phyloP scores from a whole-genome alignment of 2,113 vertebrate genomes.

The Nesoenas mayeri region DNA sequence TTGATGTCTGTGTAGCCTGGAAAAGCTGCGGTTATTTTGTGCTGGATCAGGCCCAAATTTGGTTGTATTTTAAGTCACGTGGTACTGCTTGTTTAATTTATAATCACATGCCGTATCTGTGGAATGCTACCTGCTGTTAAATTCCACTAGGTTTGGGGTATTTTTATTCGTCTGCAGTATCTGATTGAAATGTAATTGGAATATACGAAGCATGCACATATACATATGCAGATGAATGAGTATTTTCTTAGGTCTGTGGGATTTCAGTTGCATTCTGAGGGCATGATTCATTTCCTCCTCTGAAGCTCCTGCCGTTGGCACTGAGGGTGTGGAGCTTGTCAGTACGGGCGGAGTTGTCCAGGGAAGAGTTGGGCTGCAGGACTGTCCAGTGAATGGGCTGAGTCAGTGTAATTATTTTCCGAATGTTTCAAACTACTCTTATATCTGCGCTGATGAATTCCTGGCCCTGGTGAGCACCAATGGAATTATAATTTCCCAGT shows the following conservation, averaged over 20 bases:
- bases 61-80: neutral
- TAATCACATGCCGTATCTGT: neutral
- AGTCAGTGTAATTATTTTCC: neutral
- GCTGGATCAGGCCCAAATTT: neutral
- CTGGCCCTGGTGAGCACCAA: neutral
- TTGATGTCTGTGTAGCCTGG: neutral
- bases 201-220: neutral
- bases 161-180: neutral
- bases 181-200: neutral
- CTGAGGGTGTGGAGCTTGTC: conserved; percentile 11
- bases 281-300: conserved; percentile 45
- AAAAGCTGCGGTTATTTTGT: conserved; percentile 2
- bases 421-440: neutral
- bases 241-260: conserved; percentile 21
- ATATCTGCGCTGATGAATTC: neutral
- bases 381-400: neutral
- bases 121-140: neutral
- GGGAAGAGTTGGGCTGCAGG: neutral
- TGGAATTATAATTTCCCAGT: neutral
- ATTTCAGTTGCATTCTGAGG: conserved; percentile 28
- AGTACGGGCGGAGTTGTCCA: neutral
- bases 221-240: neutral
- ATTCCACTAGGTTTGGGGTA: neutral
- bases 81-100: neutral
- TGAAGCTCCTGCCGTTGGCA: neutral